Conservation (phyloP, 2,888 invertebrate species). For the Andrena fulva region DNA sequence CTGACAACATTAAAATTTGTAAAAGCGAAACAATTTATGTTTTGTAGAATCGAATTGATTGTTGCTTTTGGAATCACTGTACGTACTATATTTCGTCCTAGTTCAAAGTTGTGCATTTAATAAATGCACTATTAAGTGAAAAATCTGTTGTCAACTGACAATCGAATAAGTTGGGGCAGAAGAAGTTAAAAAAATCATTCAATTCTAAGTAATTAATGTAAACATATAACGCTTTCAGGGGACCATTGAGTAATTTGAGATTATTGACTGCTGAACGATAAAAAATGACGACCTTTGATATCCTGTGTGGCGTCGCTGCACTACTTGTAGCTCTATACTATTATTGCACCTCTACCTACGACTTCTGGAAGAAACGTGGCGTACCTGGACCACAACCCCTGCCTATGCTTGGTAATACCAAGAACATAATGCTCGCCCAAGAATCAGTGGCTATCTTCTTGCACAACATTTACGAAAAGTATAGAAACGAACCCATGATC, state of each 20-base stretch:
- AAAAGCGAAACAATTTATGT: no score
- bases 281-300: slow-evolving; percentile 48
- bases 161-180: no score
- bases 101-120: no score
- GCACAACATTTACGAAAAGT: slow-evolving; percentile 57
- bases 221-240: background rate
- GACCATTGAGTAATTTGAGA: background rate
- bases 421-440: slow-evolving; percentile 60
- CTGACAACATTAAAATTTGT: no score
- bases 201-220: background rate
- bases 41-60: no score
- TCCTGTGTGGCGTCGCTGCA: slow-evolving; percentile 84
- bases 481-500: slow-evolving; percentile 74
- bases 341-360: slow-evolving; percentile 79
- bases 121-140: no score
- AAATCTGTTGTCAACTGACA: no score
- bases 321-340: slow-evolving; percentile 55
- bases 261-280: background rate
- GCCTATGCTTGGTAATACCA: slow-evolving; percentile 82
- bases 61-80: no score
- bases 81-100: no score
- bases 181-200: background rate
- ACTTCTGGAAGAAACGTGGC: slow-evolving; percentile 83
- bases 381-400: slow-evolving; percentile 82
- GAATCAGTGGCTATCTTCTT: background rate